phyloP scores from a whole-genome alignment of 2,888 invertebrate genomes.

The Girardia tigrina region DNA sequence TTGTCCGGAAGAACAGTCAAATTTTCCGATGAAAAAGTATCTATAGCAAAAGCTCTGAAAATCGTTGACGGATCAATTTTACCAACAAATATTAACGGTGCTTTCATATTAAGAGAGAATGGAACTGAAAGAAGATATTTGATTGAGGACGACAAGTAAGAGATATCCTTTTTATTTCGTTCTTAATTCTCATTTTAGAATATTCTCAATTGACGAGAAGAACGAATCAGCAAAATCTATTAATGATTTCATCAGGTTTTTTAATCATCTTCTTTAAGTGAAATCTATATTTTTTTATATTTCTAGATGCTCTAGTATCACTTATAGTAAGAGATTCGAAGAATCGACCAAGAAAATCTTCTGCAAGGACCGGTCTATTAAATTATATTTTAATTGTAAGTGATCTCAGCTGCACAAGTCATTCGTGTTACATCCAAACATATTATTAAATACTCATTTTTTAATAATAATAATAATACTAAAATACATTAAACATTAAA shows the following conservation, averaged over 20 bases:
- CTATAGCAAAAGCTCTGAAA: neutral
- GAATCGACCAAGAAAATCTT: neutral
- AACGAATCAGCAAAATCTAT: neutral
- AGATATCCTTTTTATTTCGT: neutral
- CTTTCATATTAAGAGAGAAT: neutral
- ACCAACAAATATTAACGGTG: neutral
- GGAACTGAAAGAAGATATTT: no score
- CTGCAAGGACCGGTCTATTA: neutral
- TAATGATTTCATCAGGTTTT: neutral
- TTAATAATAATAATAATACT: no score
- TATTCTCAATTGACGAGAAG: no score
- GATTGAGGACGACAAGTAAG: neutral
- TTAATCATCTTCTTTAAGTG: no score
- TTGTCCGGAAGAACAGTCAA: neutral
- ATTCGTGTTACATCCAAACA: no score
- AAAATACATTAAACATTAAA: no score
- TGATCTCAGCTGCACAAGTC: no score
- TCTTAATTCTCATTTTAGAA: neutral
- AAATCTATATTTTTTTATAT: no score
- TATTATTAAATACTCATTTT: no score
- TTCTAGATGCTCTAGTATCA: neutral
- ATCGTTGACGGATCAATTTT: neutral
- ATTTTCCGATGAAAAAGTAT: neutral
- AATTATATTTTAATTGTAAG: conserved; percentile 1
- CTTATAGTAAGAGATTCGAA: neutral